Evolutionary conservation across 2,797 vertebrate species (phyloP).

Genomic region (Pelochelys cantorii): DNA sequence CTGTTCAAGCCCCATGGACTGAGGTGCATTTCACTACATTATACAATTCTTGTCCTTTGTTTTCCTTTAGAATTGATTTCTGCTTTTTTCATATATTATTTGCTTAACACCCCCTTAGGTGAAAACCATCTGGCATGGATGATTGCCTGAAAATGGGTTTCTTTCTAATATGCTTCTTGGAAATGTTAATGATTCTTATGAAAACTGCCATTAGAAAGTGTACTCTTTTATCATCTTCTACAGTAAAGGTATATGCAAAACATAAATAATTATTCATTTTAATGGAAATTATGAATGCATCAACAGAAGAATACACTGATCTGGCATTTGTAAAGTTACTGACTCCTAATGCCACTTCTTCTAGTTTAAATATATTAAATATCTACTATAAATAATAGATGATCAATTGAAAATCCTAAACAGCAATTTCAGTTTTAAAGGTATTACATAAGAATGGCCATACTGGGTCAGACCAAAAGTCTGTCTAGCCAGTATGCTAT

Average conservation of each 20-base stretch:
- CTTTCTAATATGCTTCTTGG: background rate
- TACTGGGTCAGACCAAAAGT: no score
- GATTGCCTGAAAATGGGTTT: background rate
- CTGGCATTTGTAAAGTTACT: background rate
- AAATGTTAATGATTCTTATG: background rate
- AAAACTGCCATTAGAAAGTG: background rate
- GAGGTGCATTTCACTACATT: background rate
- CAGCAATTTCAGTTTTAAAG: background rate
- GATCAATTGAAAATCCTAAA: background rate
- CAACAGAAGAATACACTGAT: background rate
- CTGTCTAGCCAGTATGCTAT: no score
- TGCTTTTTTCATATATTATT: background rate
- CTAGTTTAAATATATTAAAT: background rate
- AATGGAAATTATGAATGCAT: background rate
- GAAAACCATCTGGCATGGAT: background rate
- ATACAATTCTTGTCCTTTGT: background rate
- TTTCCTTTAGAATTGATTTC: background rate
- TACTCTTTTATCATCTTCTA: background rate
- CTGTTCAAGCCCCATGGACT: background rate
- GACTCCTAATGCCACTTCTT: background rate
- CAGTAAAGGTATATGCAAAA: background rate
- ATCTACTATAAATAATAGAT: background rate
- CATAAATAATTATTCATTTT: background rate
- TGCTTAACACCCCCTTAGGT: background rate
- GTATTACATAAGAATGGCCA: no score